Percentiles rank a stretch among this genome's conserved stretches.
phyloP scores from a whole-genome alignment of 2,113 vertebrate genomes.

The Xiphorhynchus elegans region DNA sequence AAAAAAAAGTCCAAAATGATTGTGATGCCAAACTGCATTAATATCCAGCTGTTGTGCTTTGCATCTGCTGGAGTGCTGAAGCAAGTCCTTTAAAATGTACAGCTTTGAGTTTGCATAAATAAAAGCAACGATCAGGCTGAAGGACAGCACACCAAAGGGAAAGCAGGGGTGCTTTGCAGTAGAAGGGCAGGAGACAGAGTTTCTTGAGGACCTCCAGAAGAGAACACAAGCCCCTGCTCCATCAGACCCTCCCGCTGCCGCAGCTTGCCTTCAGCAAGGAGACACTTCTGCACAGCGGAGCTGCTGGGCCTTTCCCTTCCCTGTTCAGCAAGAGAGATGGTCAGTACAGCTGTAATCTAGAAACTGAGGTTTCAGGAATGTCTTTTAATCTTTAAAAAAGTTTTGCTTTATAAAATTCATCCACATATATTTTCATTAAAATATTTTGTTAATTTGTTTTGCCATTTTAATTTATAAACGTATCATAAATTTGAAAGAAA shows the following conservation, averaged over 20 bases:
- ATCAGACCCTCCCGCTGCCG: background rate
- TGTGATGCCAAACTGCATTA: conserved; percentile 12
- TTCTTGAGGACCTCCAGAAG: background rate
- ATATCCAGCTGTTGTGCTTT: conserved; percentile 45
- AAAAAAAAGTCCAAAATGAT: background rate
- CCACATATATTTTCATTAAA: background rate
- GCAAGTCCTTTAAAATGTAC: background rate
- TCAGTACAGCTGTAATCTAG: background rate
- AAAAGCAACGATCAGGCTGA: background rate
- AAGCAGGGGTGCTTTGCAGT: background rate
- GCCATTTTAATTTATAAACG: background rate
- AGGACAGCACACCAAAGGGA: background rate
- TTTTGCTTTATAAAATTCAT: background rate
- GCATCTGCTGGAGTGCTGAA: background rate
- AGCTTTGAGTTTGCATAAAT: background rate
- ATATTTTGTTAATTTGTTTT: background rate
- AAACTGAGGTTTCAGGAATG: background rate
- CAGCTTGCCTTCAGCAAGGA: background rate
- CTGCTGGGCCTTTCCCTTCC: background rate
- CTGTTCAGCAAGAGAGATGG: rapidly evolving
- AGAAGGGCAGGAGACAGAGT: background rate
- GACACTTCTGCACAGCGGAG: rapidly evolving
- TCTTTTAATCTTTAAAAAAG: background rate
- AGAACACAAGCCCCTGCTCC: background rate
- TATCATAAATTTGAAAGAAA: background rate